Percentiles rank a stretch among this genome's conserved stretches.
phyloP scores from a whole-genome alignment of 2,797 vertebrate species.

The Allobates femoralis region DNA sequence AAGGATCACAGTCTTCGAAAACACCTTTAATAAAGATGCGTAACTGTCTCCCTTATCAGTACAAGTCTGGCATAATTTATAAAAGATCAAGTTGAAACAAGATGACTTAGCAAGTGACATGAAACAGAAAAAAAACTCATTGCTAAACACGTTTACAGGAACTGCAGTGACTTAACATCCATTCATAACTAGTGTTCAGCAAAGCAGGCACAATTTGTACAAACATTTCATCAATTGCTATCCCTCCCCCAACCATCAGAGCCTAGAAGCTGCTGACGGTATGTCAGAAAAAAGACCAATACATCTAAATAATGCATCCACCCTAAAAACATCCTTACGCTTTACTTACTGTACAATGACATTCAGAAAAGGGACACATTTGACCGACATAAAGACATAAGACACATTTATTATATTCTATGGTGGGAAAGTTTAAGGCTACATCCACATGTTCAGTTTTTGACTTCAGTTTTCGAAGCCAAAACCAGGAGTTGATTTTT shows the following conservation, averaged over 20 bases:
- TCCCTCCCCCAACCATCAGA: slow-evolving; percentile 14
- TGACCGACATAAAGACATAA: background rate
- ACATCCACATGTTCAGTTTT: too few relatives aligned
- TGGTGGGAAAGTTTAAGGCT: too few relatives aligned
- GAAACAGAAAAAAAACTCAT: background rate
- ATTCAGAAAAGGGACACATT: background rate
- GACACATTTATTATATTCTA: background rate
- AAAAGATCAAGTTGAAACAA: background rate
- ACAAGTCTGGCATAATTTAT: too few relatives aligned
- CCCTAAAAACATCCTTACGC: background rate
- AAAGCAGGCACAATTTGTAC: slow-evolving; percentile 43
- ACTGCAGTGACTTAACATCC: slow-evolving; percentile 14
- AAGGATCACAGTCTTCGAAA: too few relatives aligned
- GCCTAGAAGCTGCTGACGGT: slow-evolving; percentile 32
- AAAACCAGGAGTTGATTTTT: too few relatives aligned
- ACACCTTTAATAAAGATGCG: too few relatives aligned
- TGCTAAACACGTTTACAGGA: slow-evolving; percentile 26
- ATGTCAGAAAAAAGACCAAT: slow-evolving; percentile 32
- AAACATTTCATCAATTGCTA: slow-evolving; percentile 30
- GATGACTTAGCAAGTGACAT: background rate
- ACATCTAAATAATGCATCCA: slow-evolving; percentile 55
- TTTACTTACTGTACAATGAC: background rate
- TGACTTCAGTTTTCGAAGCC: too few relatives aligned
- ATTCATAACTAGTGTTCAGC: slow-evolving; percentile 59
- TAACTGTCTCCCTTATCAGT: too few relatives aligned